Percentiles rank a stretch among this genome's conserved stretches.
Conservation (phyloP, 2,797 vertebrate species). For the Gypaetus barbatus region DNA sequence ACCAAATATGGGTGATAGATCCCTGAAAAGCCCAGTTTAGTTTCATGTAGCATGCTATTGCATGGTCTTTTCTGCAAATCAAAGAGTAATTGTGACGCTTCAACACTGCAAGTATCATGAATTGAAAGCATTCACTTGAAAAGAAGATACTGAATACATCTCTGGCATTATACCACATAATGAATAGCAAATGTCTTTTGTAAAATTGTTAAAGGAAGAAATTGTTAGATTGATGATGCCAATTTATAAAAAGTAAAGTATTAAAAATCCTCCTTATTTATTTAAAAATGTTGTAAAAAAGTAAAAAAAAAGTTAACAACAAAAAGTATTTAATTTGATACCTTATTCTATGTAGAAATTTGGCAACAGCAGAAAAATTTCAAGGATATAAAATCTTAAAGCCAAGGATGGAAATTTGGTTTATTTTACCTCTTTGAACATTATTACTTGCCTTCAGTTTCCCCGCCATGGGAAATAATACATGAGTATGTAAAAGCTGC, state of each 20-base stretch:
- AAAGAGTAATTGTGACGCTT: neutral
- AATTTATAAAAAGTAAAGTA: neutral
- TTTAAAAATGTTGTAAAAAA: neutral
- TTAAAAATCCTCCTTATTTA: neutral
- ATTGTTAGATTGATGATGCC: neutral
- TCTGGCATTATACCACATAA: neutral
- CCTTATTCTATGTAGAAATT: neutral
- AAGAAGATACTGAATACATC: neutral
- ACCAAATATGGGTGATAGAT: neutral
- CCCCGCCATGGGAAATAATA: neutral
- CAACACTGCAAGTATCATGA: neutral
- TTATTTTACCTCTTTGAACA: neutral
- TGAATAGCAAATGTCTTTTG: neutral
- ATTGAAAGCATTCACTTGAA: neutral
- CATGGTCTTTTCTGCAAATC: neutral
- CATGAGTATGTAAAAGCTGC: neutral
- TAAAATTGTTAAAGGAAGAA: neutral
- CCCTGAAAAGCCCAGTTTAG: neutral
- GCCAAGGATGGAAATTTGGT: neutral
- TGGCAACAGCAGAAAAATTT: neutral
- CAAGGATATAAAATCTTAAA: neutral
- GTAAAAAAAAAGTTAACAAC: neutral
- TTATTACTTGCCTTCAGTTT: neutral
- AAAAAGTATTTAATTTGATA: neutral
- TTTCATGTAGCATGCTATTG: neutral